These are phyloP conservation scores for Leucania comma DNA, from an alignment of 2,888 invertebrate species.

Conservation along the genomic window DNA sequence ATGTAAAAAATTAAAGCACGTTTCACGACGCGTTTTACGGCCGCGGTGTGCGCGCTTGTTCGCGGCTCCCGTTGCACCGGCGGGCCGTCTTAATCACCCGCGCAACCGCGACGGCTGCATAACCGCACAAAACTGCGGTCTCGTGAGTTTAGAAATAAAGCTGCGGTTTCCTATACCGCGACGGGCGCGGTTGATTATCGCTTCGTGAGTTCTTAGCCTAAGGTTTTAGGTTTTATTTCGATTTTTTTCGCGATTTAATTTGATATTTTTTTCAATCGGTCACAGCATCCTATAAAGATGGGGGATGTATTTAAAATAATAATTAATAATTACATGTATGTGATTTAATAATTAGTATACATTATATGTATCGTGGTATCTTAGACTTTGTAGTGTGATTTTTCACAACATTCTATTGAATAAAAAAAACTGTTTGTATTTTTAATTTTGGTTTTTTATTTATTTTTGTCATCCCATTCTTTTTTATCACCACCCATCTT, in stretches of 20 bases:
- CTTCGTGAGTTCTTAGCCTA: too few species aligned
- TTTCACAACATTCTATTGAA: conserved; percentile 64
- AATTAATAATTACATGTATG: conserved; percentile 61
- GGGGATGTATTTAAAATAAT: conserved; percentile 23
- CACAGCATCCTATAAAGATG: conserved; percentile 14
- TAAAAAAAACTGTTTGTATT: conserved; percentile 65
- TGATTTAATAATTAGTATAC: conserved; percentile 67
- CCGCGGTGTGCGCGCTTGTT: too few species aligned
- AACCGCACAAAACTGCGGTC: too few species aligned
- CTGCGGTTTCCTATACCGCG: too few species aligned
- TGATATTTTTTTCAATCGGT: not conserved
- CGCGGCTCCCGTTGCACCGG: too few species aligned
- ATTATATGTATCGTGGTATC: conserved; percentile 66
- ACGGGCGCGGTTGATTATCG: too few species aligned
- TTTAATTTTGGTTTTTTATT: conserved; percentile 55
- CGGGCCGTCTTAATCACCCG: too few species aligned
- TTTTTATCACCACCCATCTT: not conserved
- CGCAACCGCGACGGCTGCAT: too few species aligned
- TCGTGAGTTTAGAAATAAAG: too few species aligned
- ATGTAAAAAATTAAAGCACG: too few species aligned
- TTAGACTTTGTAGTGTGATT: conserved; percentile 61
- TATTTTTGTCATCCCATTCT: conserved; percentile 15
- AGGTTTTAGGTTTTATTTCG: not conserved
- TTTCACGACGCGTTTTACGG: too few species aligned
- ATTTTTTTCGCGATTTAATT: not conserved